Percentiles rank a stretch among this genome's conserved stretches.
Evolutionary conservation across 2,113 vertebrate species (phyloP).

Genomic region (Chaetorhynchus papuensis): DNA sequence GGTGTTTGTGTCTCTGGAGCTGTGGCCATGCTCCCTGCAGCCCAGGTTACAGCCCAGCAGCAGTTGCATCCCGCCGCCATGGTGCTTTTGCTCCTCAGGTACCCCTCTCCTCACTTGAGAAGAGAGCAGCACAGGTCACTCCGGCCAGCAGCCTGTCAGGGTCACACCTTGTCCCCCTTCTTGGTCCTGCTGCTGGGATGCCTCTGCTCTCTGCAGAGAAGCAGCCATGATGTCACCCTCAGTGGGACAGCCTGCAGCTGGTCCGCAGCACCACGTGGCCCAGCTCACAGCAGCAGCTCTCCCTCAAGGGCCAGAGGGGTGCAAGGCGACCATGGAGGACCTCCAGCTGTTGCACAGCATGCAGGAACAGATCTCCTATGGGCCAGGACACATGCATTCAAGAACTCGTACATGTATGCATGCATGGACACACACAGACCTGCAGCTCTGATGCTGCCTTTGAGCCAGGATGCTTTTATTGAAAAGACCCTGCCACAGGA

Average conservation of each 20-base stretch:
- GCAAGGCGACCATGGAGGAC: rapidly evolving
- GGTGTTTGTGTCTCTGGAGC: not conserved
- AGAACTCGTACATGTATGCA: rapidly evolving
- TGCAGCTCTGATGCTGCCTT: not conserved
- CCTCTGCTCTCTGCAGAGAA: not conserved
- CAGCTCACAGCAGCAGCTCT: not conserved
- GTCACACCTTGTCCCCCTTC: not conserved
- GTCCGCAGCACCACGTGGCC: not conserved
- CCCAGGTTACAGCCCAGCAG: not conserved
- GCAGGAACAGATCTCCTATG: not conserved
- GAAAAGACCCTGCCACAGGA: conserved; percentile 22
- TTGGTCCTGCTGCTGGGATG: not conserved
- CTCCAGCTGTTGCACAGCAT: not conserved
- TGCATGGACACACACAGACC: not conserved
- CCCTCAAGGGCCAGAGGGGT: not conserved
- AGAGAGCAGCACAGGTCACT: not conserved
- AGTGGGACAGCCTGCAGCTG: not conserved
- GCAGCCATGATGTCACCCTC: not conserved
- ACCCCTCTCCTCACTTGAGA: not conserved
- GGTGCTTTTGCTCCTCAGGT: not conserved
- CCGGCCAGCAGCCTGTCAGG: not conserved
- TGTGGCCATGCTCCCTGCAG: not conserved
- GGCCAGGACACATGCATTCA: not conserved
- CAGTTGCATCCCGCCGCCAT: rapidly evolving
- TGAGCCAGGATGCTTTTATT: conserved; percentile 62